A percentile compares a stretch with the other conserved stretches of the same genome.
Conservation (phyloP, 2,888 invertebrate species). For the Apamea monoglypha region DNA sequence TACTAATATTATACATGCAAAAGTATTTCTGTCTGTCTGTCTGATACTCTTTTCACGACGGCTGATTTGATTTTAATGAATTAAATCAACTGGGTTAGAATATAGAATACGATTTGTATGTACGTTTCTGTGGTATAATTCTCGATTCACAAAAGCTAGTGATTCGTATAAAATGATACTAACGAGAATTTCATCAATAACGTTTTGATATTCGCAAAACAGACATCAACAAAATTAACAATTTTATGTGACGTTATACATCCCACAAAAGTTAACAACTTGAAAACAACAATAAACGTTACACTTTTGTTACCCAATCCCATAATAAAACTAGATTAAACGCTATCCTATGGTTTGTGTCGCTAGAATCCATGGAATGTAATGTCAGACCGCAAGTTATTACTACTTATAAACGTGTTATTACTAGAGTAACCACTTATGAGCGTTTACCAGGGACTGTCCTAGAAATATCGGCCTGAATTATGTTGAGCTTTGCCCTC, state of each 20-base stretch:
- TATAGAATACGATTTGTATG: too few relatives aligned
- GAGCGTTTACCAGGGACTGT: conserved; percentile 41
- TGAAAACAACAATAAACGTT: neutral
- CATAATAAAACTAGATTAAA: conserved; percentile 49
- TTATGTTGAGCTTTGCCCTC: conserved; percentile 62
- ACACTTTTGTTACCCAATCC: conserved; percentile 13
- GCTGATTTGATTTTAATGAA: too few relatives aligned
- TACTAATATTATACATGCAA: too few relatives aligned
- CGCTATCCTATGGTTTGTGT: conserved; percentile 40
- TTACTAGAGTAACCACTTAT: conserved; percentile 74
- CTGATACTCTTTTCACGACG: too few relatives aligned
- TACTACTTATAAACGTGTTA: conserved; percentile 77
- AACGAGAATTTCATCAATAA: neutral
- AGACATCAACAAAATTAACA: neutral
- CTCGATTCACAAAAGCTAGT: neutral
- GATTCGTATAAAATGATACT: neutral
- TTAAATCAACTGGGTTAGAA: neutral
- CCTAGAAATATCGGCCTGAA: conserved; percentile 33
- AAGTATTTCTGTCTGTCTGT: too few relatives aligned
- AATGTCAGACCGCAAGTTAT: conserved; percentile 75
- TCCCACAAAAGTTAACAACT: neutral
- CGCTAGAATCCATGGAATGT: conserved; percentile 61
- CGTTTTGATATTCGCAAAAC: neutral
- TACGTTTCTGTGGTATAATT: neutral
- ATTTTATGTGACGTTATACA: too few relatives aligned